Evolutionary conservation across 2,888 invertebrate genomes (phyloP).

Genomic region (Acrocyrtus sp.): DNA sequence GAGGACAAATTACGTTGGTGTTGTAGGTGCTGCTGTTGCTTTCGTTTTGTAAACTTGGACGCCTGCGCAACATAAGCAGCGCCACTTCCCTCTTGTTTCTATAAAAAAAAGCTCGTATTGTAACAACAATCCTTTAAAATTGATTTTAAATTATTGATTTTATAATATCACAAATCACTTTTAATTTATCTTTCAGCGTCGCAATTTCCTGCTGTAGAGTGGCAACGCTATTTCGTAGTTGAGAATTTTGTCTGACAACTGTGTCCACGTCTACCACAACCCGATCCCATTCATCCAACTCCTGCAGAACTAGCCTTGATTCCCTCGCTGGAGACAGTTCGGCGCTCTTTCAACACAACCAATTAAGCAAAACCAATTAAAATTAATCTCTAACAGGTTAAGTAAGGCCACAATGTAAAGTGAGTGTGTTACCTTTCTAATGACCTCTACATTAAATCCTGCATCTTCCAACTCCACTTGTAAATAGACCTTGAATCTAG

Average conservation of each 20-base stretch:
- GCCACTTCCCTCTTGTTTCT: constrained; percentile 3
- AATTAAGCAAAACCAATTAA: neutral
- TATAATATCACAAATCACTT: constrained; percentile 53
- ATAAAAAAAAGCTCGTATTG: no score
- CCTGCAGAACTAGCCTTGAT: constrained; percentile 59
- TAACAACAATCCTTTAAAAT: neutral
- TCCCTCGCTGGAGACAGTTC: constrained; percentile 62
- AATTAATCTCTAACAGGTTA: neutral
- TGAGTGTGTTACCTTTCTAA: constrained; percentile 68
- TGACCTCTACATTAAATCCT: constrained; percentile 74
- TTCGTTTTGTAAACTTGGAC: constrained; percentile 4
- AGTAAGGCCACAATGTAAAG: neutral
- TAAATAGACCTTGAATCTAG: constrained; percentile 82
- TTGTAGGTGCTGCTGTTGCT: constrained; percentile 3
- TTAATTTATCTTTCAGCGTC: constrained; percentile 61
- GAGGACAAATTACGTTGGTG: neutral
- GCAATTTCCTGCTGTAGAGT: constrained; percentile 63
- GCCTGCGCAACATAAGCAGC: neutral
- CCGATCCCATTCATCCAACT: constrained; percentile 62
- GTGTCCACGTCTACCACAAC: constrained; percentile 61
- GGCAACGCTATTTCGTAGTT: constrained; percentile 61
- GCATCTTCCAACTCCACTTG: constrained; percentile 88
- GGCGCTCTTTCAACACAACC: no score
- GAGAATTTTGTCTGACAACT: constrained; percentile 61
- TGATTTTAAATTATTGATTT: neutral